Percentiles rank a stretch among this genome's conserved stretches.
Conservation (phyloP, 2,113 vertebrate genomes). For the Baryphthengus martii region DNA sequence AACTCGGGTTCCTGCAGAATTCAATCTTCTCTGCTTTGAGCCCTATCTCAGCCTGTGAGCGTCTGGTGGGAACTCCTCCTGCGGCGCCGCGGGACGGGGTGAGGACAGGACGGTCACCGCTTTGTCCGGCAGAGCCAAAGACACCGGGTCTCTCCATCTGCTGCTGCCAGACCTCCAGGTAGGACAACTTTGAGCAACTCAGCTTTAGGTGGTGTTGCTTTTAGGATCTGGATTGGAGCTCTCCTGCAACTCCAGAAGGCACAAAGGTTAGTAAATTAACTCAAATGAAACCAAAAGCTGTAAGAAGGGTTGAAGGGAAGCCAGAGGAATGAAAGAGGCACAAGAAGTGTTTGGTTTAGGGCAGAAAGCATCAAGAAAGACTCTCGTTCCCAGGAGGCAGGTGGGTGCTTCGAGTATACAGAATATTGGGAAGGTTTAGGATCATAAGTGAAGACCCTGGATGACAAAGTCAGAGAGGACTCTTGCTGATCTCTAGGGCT, state of each 20-base stretch:
- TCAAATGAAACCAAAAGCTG: background rate
- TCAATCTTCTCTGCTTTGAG: background rate
- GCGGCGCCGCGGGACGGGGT: background rate
- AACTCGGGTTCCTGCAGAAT: background rate
- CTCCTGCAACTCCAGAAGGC: background rate
- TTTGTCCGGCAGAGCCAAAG: background rate
- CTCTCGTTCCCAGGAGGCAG: background rate
- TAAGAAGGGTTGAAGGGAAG: background rate
- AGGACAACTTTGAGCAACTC: accelerated
- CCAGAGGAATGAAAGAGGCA: background rate
- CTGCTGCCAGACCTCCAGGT: background rate
- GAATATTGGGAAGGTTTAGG: background rate
- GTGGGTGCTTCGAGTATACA: accelerated
- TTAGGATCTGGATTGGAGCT: background rate
- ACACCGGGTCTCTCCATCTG: accelerated
- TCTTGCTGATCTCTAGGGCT: background rate
- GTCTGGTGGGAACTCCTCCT: background rate
- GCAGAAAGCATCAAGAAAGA: background rate
- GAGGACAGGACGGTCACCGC: background rate
- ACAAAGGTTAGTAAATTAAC: background rate
- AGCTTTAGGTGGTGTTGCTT: background rate
- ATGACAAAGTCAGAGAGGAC: background rate
- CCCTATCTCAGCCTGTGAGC: accelerated
- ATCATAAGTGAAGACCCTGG: background rate
- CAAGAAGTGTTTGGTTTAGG: background rate